Evolutionary conservation across 2,888 invertebrate genomes (phyloP).

Genomic region (Ochropleura leucogaster): DNA sequence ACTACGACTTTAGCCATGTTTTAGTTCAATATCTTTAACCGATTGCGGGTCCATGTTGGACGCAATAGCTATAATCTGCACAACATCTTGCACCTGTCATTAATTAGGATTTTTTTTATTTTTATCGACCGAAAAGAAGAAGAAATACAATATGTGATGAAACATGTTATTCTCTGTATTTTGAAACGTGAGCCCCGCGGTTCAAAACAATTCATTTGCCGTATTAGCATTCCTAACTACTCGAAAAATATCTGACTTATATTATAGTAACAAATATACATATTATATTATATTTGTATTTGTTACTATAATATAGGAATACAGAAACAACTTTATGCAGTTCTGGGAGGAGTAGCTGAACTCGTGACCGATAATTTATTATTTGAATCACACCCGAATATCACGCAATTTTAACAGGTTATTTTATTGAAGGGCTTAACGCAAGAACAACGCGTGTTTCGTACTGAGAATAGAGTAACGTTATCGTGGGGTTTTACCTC

Average conservation of each 20-base stretch:
- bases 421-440: not conserved
- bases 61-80: no score
- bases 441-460: not conserved
- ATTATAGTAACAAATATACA: no score
- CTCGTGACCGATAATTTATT: constrained; percentile 22
- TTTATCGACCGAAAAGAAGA: no score
- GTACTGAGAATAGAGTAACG: not conserved
- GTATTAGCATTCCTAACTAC: constrained; percentile 38
- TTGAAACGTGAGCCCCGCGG: constrained; percentile 8
- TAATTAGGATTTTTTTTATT: no score
- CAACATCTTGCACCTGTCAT: no score
- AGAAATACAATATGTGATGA: constrained; percentile 4
- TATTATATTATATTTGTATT: not conserved
- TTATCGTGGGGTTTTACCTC: no score
- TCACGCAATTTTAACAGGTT: not conserved
- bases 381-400: constrained; percentile 27
- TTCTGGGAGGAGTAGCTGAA: not conserved
- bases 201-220: not conserved
- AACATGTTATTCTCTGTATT: constrained; percentile 22
- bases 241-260: constrained; percentile 31
- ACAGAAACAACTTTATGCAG: no score
- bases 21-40: constrained; percentile 13
- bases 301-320: not conserved
- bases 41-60: no score
- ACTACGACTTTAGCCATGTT: constrained; percentile 18